Evolutionary conservation across 2,113 vertebrate species (phyloP).

Genomic region (Mus spicilegus): DNA sequence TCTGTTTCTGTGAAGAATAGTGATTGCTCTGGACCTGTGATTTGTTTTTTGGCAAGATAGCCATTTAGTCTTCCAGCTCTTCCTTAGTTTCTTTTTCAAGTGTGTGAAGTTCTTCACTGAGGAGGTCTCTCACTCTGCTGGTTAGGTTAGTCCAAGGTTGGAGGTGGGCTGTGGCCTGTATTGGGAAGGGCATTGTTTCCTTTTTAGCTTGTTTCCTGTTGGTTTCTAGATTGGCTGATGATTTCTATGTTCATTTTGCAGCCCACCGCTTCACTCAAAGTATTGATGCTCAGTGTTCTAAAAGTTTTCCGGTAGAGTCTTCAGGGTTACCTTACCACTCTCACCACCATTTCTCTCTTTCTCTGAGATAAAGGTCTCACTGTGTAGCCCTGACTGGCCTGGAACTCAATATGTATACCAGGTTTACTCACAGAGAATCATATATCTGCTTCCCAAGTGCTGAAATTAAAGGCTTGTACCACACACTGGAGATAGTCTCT

Average conservation of each 20-base stretch:
- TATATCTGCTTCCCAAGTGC: background rate
- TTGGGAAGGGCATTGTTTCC: background rate
- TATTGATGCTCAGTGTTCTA: background rate
- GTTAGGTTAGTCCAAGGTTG: background rate
- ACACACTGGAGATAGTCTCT: background rate
- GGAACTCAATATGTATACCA: background rate
- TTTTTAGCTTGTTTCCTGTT: background rate
- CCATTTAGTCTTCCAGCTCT: background rate
- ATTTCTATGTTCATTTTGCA: background rate
- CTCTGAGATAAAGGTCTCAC: background rate
- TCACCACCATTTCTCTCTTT: no score
- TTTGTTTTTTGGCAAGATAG: background rate
- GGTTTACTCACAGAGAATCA: background rate
- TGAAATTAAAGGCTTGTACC: background rate
- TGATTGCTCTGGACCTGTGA: background rate
- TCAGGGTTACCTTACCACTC: background rate
- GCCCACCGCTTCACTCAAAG: background rate
- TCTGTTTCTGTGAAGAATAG: background rate
- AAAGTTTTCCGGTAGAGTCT: background rate
- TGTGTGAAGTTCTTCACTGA: background rate
- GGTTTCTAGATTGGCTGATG: background rate
- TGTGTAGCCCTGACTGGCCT: background rate
- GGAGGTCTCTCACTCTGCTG: background rate
- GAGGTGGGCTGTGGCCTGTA: no score
- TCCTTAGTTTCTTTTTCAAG: background rate